These are phyloP conservation scores for Siniperca undulata DNA, from an alignment of 2,797 vertebrate genomes.

Conservation along the genomic window DNA sequence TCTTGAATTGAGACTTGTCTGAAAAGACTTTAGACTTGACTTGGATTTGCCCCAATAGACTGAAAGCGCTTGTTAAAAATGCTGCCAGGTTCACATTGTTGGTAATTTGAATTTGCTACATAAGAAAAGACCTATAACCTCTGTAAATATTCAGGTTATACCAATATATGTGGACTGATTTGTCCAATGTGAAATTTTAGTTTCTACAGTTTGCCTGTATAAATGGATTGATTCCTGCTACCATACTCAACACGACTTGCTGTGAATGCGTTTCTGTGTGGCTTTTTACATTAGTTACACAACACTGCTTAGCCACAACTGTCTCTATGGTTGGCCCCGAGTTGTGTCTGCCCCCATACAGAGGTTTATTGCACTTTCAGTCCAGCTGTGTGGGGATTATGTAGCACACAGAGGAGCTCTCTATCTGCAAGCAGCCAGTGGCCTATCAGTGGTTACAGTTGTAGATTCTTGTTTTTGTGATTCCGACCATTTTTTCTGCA, in stretches of 20 bases:
- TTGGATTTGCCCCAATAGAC: neutral
- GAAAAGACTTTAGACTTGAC: neutral
- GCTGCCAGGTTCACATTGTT: neutral
- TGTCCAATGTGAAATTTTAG: neutral
- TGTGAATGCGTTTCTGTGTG: conserved; percentile 31
- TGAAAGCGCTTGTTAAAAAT: neutral
- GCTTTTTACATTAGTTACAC: conserved; percentile 61
- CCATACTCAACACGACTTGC: conserved; percentile 4
- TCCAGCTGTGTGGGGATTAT: conserved; percentile 75
- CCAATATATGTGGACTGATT: neutral
- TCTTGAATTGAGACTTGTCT: neutral
- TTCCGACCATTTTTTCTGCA: conserved; percentile 30
- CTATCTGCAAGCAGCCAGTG: conserved; percentile 41
- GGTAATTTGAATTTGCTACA: neutral
- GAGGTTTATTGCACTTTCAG: conserved; percentile 54
- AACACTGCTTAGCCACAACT: conserved; percentile 56
- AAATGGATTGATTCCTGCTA: conserved; percentile 19
- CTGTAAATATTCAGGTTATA: neutral
- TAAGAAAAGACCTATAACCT: neutral
- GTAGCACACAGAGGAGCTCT: conserved; percentile 61
- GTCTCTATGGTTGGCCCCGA: conserved; percentile 29
- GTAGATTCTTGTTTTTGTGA: conserved; percentile 53
- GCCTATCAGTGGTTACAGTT: conserved; percentile 45
- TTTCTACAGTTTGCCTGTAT: conserved; percentile 2
- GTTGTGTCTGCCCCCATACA: conserved; percentile 49